Base-by-base conservation (phyloP, 2,113 vertebrate genomes). In the Heptranchias perlo region DNA sequence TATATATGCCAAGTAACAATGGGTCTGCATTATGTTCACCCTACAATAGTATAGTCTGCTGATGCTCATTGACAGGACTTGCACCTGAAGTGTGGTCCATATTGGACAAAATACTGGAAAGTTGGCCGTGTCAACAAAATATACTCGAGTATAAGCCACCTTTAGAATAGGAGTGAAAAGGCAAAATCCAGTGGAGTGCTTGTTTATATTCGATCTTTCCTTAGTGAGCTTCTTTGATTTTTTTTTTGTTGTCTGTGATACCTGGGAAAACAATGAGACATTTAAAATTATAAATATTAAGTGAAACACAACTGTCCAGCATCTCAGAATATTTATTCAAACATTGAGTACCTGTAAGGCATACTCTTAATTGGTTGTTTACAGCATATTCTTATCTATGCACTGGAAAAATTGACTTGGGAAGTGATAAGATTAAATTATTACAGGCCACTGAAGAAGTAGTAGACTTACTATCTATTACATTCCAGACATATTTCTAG, bases 401-500 rank as follows among this genome's bases (percentile, higher is more conserved):
- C 64, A 67, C 25, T 67, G 39, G 39, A 23, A 94, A 44, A 49
- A 67, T 39, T 65, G 93, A 94, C 93, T 28, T 67, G 21, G 23
- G 62, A 64, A 67, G 62, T 47, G 93, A 23, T 67, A 67, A 47
- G 64, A 28, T 94, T 67, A 67, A 94, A 94, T 7, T 61, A 23
- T 44, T 65, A 23, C 58, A 64, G 14, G 18, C n/a, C 61, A 39
- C 61, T 94, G 16, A 67, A 67, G 64, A 14, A 67, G 62, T 54
- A 35, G 61, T 61, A 16, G 62, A 49, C 39, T 31, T 67, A 1
- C 64, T 67, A 47, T 49, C 62, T 94, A 47, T 94, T 67, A 23
- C 93, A 94, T 94, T 94, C 93, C 39, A 65, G 8, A 94, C 39
- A 67, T 94, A 94, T 64, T 65, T 94, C 62, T 49, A 21, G 23